Evolutionary conservation across 2,888 invertebrate genomes (phyloP), one percentile per base, ranked within the genome.

Genomic region (Rhingia campestris): DNA sequence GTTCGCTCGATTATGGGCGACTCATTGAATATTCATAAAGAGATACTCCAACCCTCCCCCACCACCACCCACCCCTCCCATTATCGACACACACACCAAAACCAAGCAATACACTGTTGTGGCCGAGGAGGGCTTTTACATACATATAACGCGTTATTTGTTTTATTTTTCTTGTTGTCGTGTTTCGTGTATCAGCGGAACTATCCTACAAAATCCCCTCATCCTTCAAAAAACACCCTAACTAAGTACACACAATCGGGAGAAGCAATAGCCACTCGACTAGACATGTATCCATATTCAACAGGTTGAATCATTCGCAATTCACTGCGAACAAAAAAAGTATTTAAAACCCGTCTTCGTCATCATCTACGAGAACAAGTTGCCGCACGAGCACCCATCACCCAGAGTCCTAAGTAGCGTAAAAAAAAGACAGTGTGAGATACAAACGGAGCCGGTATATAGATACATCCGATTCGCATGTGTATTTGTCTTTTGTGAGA

Each of bases 11-110:
- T 82, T 74, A 82, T 69, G 63, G 53, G 69, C 56, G 63, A 74
- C 80, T 84, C 84, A 84, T 84, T 84, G 84, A 84, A 84, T 84
- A 84, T 84, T 84, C 84, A 84, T 84, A 80, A 70, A 80, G 70
- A 66, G 45, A 73, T 49, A 82, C 67, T 79, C 66, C 45, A 41
- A 22, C 45, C 39, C 70, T 49, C n/a, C 37, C 32, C 39, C 47
- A 37, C 12, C 49, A 22, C 14, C 14, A 6, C 49, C 4, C 49
- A 12, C 43, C 39, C 49, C 22, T 33, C 22, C 41, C 43, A 61
- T 33, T 47, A 73, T 35, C 63, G 76, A 61, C 47, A 56, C 14
- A 75, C 49, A 45, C 56, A 58, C 35, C 53, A n/a, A 69, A 70
- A 70, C 22, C 22, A 2, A 22, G 22, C 22, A 22, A 22, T 22